A percentile compares a stretch with the other conserved stretches of the same genome.
Evolutionary conservation across 1,140 invertebrate genomes (phyloP).

Genomic region (Pogonomyrmex barbatus): DNA sequence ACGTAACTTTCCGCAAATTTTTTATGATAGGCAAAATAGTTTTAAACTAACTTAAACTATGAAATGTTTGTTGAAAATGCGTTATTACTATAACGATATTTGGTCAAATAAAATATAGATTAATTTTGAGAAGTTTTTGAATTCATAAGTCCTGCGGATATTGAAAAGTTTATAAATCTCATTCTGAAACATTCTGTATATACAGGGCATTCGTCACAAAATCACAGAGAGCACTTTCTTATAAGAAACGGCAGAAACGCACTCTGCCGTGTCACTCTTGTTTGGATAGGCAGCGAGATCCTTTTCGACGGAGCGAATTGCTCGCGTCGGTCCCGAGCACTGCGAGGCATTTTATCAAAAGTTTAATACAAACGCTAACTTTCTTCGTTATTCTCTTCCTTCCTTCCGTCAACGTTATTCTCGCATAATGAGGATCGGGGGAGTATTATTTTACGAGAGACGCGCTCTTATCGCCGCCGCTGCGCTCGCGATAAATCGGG

Average conservation of each 20-base stretch:
- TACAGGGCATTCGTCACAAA: neutral
- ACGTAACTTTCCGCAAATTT: no score
- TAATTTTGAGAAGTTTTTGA: neutral
- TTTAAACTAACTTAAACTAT: neutral
- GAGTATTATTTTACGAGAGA: constrained; percentile 77
- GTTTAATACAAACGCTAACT: constrained; percentile 78
- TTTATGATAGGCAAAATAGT: no score
- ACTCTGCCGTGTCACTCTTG: constrained; percentile 45
- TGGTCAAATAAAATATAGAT: constrained; percentile 6
- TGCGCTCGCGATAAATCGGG: constrained; percentile 65
- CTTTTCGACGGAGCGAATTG: constrained; percentile 73
- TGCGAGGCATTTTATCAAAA: constrained; percentile 75
- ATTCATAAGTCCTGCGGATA: neutral
- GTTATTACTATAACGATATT: neutral
- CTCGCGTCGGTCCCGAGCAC: constrained; percentile 60
- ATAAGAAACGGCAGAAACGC: constrained; percentile 34
- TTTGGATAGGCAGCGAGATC: constrained; percentile 61
- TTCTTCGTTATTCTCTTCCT: constrained; percentile 79
- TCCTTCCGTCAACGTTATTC: constrained; percentile 80
- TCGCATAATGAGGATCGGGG: constrained; percentile 78
- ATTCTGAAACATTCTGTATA: neutral
- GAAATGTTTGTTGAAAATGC: neutral
- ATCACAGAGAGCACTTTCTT: constrained; percentile 28
- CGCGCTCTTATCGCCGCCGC: constrained; percentile 71
- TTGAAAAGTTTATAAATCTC: constrained; percentile 22